These are phyloP conservation scores for Tupaia chinensis DNA, from an alignment of 2,113 vertebrate species.

Conservation along the genomic window DNA sequence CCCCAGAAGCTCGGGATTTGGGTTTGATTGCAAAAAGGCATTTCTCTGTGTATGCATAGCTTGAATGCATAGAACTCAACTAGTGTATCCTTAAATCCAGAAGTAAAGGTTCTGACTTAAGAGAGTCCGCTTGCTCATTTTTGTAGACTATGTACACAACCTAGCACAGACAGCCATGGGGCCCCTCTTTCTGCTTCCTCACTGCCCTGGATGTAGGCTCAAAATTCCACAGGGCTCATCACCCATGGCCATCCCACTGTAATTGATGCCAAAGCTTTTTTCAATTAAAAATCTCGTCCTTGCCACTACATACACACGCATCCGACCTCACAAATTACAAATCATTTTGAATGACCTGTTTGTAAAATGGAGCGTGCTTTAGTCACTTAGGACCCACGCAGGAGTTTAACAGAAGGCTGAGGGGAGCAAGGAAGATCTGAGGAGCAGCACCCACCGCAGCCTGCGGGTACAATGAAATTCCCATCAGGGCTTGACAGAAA, in stretches of 20 bases:
- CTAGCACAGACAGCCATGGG: conserved; percentile 18
- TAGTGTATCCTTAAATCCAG: not conserved
- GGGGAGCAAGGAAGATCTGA: not conserved
- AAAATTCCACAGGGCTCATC: not conserved
- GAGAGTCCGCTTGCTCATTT: not conserved
- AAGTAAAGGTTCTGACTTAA: conserved; percentile 50
- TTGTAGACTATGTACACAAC: not conserved
- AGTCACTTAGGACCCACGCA: not conserved
- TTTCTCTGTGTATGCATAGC: not conserved
- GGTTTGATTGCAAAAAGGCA: not conserved
- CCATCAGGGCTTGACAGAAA: not conserved
- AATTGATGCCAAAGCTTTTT: conserved; percentile 50
- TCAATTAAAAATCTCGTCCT: conserved; percentile 29
- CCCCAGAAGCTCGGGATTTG: not conserved
- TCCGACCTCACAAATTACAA: conserved; percentile 47
- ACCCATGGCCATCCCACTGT: not conserved
- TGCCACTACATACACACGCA: not conserved
- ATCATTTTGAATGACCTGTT: conserved; percentile 1
- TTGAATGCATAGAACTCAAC: not conserved
- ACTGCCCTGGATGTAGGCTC: not conserved
- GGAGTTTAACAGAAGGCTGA: not conserved
- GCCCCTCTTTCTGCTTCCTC: not conserved
- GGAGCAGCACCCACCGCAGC: not conserved
- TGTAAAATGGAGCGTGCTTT: conserved; percentile 34
- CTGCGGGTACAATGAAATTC: not conserved